Conservation (phyloP, 2,888 invertebrate genomes). For the Aethes cnicana region DNA sequence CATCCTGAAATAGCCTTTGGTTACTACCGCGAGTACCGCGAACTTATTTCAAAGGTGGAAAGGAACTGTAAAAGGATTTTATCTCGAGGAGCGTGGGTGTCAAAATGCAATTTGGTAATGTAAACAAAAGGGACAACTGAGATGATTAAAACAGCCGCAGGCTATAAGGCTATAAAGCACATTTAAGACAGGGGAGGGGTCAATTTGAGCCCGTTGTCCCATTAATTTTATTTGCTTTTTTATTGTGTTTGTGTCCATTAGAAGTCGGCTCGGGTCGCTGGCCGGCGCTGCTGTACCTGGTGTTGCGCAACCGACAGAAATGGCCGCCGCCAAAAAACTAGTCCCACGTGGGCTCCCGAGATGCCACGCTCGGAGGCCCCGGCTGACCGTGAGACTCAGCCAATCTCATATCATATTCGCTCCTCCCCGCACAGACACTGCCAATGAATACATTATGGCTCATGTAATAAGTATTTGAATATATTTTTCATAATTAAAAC, state of each 20-base stretch:
- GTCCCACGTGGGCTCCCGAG: conserved; percentile 65
- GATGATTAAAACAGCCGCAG: conserved; percentile 27
- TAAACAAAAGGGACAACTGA: conserved; percentile 21
- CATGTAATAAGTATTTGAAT: conserved; percentile 34
- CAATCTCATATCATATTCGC: conserved; percentile 21
- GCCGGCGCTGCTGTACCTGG: conserved; percentile 59
- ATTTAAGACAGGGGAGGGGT: conserved; percentile 34
- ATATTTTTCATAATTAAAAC: conserved; percentile 31
- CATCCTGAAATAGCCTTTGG: conserved; percentile 1
- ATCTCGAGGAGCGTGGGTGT: conserved; percentile 19
- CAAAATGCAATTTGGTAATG: conserved; percentile 16
- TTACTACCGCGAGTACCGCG: not conserved
- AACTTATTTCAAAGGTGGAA: conserved; percentile 3
- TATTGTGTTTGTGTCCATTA: conserved; percentile 64
- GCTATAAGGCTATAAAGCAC: conserved; percentile 26
- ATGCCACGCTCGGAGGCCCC: conserved; percentile 44
- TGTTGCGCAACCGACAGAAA: conserved; percentile 70
- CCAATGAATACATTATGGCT: conserved; percentile 10
- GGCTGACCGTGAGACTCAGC: conserved; percentile 28
- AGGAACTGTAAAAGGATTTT: conserved; percentile 9
- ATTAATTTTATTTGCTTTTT: conserved; percentile 72
- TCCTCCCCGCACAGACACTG: conserved; percentile 2
- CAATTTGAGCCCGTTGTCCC: conserved; percentile 53
- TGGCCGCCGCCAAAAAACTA: conserved; percentile 74
- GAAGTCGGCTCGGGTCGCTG: conserved; percentile 57